A percentile compares a stretch with the other conserved stretches of the same genome.
Conservation (phyloP, 2,888 invertebrate genomes). For the Tachina grossa region DNA sequence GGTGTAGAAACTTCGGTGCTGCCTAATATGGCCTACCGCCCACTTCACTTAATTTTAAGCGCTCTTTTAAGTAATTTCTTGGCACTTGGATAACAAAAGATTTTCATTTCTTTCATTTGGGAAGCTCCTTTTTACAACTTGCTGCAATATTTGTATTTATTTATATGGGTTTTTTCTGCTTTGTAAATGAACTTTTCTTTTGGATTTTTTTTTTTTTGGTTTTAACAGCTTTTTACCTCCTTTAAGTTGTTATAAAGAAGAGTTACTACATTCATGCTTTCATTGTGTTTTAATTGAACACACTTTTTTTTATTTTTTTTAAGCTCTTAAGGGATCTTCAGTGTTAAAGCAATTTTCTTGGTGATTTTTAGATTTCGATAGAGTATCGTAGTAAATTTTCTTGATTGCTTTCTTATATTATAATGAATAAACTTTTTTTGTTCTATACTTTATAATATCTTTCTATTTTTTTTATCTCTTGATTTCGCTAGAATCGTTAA, state of each 20-base stretch:
- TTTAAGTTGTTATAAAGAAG: conserved; percentile 1
- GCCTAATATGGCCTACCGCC: not conserved
- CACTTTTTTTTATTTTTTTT: conserved; percentile 4
- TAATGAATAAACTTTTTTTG: conserved; percentile 42
- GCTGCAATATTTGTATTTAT: conserved; percentile 38
- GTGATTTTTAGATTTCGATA: conserved; percentile 58
- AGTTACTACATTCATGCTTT: conserved; percentile 42
- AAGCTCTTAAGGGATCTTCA: conserved; percentile 7
- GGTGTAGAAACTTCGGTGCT: not conserved
- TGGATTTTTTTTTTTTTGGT: not conserved
- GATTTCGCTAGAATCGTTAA: not conserved
- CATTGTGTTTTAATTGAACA: conserved; percentile 29
- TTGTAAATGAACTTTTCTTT: not conserved
- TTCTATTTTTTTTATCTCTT: not conserved
- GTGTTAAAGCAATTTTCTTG: conserved; percentile 11
- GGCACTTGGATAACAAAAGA: conserved; percentile 52
- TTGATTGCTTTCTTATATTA: conserved; percentile 55
- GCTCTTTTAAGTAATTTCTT: conserved; percentile 67
- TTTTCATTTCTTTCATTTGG: conserved; percentile 5
- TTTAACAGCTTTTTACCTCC: not conserved
- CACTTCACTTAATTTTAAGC: conserved; percentile 14
- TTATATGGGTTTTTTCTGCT: not conserved
- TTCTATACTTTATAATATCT: not conserved
- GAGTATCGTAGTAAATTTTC: conserved; percentile 53
- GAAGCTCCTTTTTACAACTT: conserved; percentile 11